Evolutionary conservation across 2,888 invertebrate species (phyloP), one percentile per base, ranked within the genome.

Genomic region (Parapristionchus giblindavisi): DNA sequence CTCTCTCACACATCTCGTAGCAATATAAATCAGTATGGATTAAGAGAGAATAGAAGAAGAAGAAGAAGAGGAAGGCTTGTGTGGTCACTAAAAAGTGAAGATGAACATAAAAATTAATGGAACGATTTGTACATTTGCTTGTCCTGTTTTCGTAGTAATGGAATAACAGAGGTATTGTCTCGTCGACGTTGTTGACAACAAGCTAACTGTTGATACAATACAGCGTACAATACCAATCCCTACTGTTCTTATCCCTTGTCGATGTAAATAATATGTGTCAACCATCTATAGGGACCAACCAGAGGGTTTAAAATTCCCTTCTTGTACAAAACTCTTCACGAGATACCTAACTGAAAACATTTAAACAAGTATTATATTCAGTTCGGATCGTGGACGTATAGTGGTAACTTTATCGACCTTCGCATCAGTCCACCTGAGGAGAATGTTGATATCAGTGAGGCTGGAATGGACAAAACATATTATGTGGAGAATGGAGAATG

Each of bases 401-500:
- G 95, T 90, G 96, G 96, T 5, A 84, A 87, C 32, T 86, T 85
- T 93, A 92, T 99, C 91, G 96, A 98, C 91, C 92, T 99, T 89
- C 70, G 81, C 65, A 82, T 83, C 43, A 80, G 78, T 66, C 81
- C 79, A 14, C 82, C 83, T 6, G 56, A 52, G 40, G 83, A 81
- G 29, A 79, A 80, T 14, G 76, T 77, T 32, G 80, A 79, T 36
- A 78, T 80, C 54, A 79, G 78, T 21, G 77, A 81, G 65, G 80
- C 82, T 75, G 84, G 81, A 48, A 81, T 83, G 77, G 84, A 85
- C 76, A 80, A 79, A 34, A 89, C 94, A 94, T 91, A 95, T 91
- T 99, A 96, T 92, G 96, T 97, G 89, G 93, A 95, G 86, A 99
- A 98, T 91, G 98, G 98, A 89, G 98, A 98, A 92, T 98, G 98